A percentile compares a stretch with the other conserved stretches of the same genome.
Evolutionary conservation across 2,888 invertebrate genomes (phyloP).

Genomic region (Pyrocoelia pectoralis): DNA sequence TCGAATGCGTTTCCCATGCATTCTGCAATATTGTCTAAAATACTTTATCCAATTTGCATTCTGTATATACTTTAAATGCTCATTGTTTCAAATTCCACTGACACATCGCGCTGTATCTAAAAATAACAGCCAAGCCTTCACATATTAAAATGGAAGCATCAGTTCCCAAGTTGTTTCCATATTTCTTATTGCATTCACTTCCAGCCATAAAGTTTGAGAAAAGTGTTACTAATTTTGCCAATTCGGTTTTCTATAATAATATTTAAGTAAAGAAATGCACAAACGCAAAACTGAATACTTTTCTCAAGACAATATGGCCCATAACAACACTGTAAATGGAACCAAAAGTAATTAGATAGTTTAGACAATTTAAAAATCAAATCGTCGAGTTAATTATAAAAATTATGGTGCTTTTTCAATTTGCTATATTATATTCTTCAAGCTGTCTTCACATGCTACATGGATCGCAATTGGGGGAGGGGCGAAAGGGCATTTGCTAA

Average conservation of each 20-base stretch:
- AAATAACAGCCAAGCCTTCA: not conserved
- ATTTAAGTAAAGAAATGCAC: constrained; percentile 41
- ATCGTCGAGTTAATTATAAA: constrained; percentile 51
- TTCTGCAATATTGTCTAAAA: constrained; percentile 14
- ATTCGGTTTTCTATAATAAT: constrained; percentile 11
- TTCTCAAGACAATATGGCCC: constrained; percentile 44
- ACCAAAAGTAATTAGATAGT: constrained; percentile 47
- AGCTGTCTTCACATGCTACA: constrained; percentile 62
- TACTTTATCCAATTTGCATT: not conserved
- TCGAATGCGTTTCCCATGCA: not conserved
- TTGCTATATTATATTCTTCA: constrained; percentile 61
- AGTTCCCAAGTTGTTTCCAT: constrained; percentile 46
- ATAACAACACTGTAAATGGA: constrained; percentile 47
- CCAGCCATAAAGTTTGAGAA: constrained; percentile 43
- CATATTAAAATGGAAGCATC: constrained; percentile 41
- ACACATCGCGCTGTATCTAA: too few species aligned
- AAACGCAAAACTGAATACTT: constrained; percentile 47
- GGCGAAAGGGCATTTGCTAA: constrained; percentile 57
- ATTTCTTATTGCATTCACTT: constrained; percentile 39
- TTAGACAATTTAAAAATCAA: constrained; percentile 47
- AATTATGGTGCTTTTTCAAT: constrained; percentile 60
- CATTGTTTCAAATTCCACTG: too few species aligned
- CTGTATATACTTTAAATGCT: constrained; percentile 27
- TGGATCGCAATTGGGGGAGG: constrained; percentile 60
- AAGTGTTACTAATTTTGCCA: constrained; percentile 34